Evolutionary conservation across 2,888 invertebrate species (phyloP).

Genomic region (Cephus sareptanus): DNA sequence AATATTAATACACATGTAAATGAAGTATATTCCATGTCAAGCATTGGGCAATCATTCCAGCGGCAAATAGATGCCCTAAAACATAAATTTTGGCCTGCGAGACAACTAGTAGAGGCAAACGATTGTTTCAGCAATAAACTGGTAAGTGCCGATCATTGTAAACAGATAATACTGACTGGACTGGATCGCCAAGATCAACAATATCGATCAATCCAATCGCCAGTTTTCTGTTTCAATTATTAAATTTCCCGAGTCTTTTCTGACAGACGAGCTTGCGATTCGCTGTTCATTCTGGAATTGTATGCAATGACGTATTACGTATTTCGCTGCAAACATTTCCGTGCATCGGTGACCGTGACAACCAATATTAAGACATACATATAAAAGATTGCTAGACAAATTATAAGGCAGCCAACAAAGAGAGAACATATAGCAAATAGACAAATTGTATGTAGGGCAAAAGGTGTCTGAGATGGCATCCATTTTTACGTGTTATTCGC

Average conservation of each 20-base stretch:
- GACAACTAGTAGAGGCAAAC: not conserved
- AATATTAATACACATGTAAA: not conserved
- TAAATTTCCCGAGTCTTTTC: not conserved
- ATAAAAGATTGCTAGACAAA: not conserved
- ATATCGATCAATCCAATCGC: not conserved
- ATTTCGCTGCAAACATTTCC: not conserved
- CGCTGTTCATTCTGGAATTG: too few species aligned
- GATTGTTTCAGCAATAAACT: not conserved
- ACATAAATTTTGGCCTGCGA: not conserved
- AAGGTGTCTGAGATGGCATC: too few species aligned
- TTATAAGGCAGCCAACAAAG: not conserved
- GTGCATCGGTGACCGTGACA: not conserved
- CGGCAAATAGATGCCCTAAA: not conserved
- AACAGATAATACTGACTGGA: not conserved
- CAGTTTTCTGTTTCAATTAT: not conserved
- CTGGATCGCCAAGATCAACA: not conserved
- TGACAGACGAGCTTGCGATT: not conserved
- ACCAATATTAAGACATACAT: not conserved
- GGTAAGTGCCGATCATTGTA: not conserved
- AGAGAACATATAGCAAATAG: not conserved
- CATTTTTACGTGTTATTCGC: not conserved
- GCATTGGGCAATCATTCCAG: conserved; percentile 29
- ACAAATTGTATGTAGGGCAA: not conserved
- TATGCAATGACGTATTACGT: not conserved
- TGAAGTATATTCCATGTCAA: conserved; percentile 28